Evolutionary conservation across 2,113 vertebrate genomes (phyloP), one percentile per base, ranked within the genome.

Genomic region (Sceloporus undulatus): DNA sequence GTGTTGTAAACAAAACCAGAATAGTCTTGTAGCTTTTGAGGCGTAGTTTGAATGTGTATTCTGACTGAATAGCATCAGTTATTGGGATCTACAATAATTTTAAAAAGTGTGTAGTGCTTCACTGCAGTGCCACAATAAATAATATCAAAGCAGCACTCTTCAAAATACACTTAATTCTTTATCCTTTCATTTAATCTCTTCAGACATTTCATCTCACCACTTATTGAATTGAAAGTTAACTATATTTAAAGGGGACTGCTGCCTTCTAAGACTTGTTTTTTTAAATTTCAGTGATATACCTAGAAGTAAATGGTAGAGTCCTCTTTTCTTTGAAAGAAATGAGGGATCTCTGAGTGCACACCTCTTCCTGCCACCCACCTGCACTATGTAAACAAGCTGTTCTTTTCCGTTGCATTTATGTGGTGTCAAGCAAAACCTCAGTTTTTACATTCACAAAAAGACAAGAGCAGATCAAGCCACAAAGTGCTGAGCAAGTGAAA

Each of bases 221-320:
- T 9, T 27, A 42, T 42, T 84, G 21, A 21, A 48, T 73, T 86
- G 68, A 86, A 19, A n/a, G 86, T 27, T 79, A 71, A 88, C 11
- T 78, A 71, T 56, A 75, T 59, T 54, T 68, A n/a, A 85, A 79
- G 8, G 11, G 27, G 1, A 19, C 48, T 81, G 19, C 9, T 16
- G 80, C 76, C 29, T 21, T 38, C 66, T 65, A 79, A 59, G 6
- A 11, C 29, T 19, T 21, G 54, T 82, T 73, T 74, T 59, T 29
- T 52, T 38, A 34, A 34, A 34, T 1, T 70, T 70, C 68, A 80
- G 74, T 27, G 9, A 25, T n/a, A 75, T 62, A 40, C 21, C 23
- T 82, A 40, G 11, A 25, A 79, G 11, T 9, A 62, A 79, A 79
- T 19, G 65, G 25, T 34, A 52, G 52, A 79, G 23, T 40, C 19